Percentiles rank a stretch among this genome's conserved stretches.
Evolutionary conservation across 2,113 vertebrate genomes (phyloP).

Genomic region (Stercorarius parasiticus): DNA sequence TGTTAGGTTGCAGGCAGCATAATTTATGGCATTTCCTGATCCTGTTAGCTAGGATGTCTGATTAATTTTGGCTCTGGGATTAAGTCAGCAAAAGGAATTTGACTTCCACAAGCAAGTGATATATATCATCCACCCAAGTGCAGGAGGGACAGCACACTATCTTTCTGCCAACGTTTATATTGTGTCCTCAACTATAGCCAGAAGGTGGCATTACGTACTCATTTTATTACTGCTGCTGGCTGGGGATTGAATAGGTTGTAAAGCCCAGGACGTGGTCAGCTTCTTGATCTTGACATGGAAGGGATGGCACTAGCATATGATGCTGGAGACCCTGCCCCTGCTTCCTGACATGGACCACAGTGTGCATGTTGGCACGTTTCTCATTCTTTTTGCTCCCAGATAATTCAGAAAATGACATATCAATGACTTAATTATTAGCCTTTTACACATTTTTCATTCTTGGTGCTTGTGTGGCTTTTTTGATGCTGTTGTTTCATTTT

Average conservation of each 20-base stretch:
- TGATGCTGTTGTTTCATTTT: not conserved
- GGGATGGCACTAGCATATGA: not conserved
- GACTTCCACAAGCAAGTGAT: constrained; percentile 60
- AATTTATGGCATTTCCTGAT: constrained; percentile 69
- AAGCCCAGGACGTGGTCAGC: not conserved
- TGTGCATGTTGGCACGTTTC: not conserved
- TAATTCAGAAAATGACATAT: not conserved
- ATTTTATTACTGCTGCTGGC: not conserved
- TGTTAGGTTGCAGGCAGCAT: constrained; percentile 61
- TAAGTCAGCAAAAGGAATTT: constrained; percentile 74
- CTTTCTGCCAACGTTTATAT: not conserved
- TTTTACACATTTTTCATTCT: not conserved
- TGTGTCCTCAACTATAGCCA: constrained; percentile 21
- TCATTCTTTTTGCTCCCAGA: not conserved
- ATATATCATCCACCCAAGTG: constrained; percentile 49
- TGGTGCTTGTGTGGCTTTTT: not conserved
- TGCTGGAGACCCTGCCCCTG: not conserved
- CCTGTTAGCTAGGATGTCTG: constrained; percentile 67
- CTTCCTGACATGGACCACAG: not conserved
- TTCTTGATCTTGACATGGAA: not conserved
- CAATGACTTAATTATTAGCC: not conserved
- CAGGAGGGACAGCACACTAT: constrained; percentile 4
- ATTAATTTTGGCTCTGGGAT: constrained; percentile 75
- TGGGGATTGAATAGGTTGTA: not conserved
- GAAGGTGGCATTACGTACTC: constrained; percentile 67